Evolutionary conservation across 2,797 vertebrate genomes (phyloP).

Genomic region (Telmatherina bonti): DNA sequence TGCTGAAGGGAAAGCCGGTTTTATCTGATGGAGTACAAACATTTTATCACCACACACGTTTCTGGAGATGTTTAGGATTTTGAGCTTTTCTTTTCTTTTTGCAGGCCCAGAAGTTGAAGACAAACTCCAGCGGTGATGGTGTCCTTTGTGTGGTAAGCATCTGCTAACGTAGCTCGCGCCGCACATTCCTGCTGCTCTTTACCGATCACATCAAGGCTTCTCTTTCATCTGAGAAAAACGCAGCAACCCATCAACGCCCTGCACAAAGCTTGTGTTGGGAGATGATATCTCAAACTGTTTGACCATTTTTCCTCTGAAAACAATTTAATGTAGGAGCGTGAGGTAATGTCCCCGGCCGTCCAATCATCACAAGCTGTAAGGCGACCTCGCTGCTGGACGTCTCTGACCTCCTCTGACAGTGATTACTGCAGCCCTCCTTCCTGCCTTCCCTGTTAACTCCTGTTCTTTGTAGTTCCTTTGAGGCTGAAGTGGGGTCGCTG

Average conservation of each 20-base stretch:
- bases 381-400: conserved; percentile 40
- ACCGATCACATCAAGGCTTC: no score
- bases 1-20: no score
- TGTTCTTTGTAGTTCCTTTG: conserved; percentile 74
- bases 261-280: not conserved
- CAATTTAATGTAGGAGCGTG: conserved; percentile 14
- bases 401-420: conserved; percentile 45
- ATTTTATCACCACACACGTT: not conserved
- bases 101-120: conserved; percentile 92
- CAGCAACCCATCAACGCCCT: no score
- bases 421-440: conserved; percentile 43
- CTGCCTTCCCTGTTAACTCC: conserved; percentile 58
- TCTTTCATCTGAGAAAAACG: no score
- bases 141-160: conserved; percentile 78
- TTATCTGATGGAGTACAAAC: no score
- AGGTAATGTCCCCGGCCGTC: conserved; percentile 6
- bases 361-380: conserved; percentile 31
- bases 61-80: not conserved
- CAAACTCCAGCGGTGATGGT: conserved; percentile 86
- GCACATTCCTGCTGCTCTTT: no score
- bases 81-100: conserved; percentile 25
- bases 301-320: conserved; percentile 11
- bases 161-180: not conserved
- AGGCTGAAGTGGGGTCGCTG: conserved; percentile 74
- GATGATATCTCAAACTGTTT: conserved; percentile 9